phyloP scores from a whole-genome alignment of 2,113 vertebrate genomes.

The Daubentonia madagascariensis region DNA sequence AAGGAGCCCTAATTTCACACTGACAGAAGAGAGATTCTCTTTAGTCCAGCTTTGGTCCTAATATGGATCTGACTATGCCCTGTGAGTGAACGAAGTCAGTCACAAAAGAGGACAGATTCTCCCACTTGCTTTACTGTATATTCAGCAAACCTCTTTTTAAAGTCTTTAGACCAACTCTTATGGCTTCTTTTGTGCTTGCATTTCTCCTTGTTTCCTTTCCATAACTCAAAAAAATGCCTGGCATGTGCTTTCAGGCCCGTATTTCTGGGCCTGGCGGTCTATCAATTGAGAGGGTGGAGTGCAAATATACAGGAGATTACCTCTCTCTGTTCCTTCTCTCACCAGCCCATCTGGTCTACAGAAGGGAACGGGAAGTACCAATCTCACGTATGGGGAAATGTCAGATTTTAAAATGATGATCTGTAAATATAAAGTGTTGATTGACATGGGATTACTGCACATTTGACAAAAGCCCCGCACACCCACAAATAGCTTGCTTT shows the following conservation, averaged over 20 bases:
- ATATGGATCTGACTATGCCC: too few relatives aligned
- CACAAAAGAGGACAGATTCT: background rate
- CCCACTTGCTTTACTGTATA: fast-evolving
- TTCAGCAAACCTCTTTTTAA: background rate
- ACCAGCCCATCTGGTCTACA: background rate
- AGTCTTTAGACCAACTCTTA: background rate
- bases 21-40: background rate
- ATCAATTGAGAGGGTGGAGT: background rate
- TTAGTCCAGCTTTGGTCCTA: background rate
- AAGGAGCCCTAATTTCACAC: background rate
- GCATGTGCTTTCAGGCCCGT: fast-evolving
- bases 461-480: background rate
- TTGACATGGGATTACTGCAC: background rate
- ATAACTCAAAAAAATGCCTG: background rate
- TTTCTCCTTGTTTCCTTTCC: background rate
- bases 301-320: background rate
- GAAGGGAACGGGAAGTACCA: background rate
- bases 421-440: background rate
- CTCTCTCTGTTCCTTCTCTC: background rate
- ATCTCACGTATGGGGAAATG: background rate
- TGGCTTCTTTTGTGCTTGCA: background rate
- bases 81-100: background rate
- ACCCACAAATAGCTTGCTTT: background rate
- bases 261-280: background rate
- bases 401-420: background rate